A percentile compares a stretch with the other conserved stretches of the same genome.
Conservation (phyloP, 1,140 invertebrate genomes). For the Zaprionus lachaisei region DNA sequence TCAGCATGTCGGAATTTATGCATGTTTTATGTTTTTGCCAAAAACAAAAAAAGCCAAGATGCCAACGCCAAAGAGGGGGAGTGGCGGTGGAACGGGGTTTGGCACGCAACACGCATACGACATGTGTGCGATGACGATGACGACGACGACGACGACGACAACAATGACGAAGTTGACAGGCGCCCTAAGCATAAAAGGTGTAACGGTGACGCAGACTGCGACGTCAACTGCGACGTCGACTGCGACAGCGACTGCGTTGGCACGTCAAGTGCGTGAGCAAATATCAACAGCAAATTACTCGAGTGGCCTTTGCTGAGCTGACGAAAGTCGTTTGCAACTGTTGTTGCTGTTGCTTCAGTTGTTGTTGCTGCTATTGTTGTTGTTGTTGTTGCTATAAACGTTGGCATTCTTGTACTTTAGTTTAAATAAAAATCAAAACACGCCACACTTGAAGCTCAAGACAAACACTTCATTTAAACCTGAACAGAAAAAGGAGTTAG, state of each 20-base stretch:
- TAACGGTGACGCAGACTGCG: conserved; percentile 26
- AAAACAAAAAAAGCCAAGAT: conserved; percentile 24
- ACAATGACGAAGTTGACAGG: conserved; percentile 48
- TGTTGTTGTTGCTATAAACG: conserved; percentile 16
- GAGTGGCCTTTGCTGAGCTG: conserved; percentile 45
- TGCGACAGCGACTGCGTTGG: conserved; percentile 5
- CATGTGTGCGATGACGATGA: conserved; percentile 52
- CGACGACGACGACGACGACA: neutral
- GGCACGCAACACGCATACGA: conserved; percentile 76
- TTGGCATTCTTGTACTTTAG: conserved; percentile 48
- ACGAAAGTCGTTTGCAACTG: conserved; percentile 40
- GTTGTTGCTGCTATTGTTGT: conserved; percentile 2
- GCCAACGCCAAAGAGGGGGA: conserved; percentile 27
- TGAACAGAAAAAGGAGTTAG: conserved; percentile 68
- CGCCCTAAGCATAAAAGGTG: conserved; percentile 44
- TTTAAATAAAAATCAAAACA: conserved; percentile 80
- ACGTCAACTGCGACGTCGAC: conserved; percentile 14
- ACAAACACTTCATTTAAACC: conserved; percentile 77
- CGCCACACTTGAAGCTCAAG: conserved; percentile 77
- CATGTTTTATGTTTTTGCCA: conserved; percentile 74
- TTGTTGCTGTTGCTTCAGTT: conserved; percentile 12
- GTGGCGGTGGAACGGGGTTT: neutral
- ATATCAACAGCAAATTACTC: conserved; percentile 71
- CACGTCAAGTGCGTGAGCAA: conserved; percentile 68
- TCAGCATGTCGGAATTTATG: conserved; percentile 75